Evolutionary conservation across 2,113 vertebrate species (phyloP).

Genomic region (Sardina pilchardus): DNA sequence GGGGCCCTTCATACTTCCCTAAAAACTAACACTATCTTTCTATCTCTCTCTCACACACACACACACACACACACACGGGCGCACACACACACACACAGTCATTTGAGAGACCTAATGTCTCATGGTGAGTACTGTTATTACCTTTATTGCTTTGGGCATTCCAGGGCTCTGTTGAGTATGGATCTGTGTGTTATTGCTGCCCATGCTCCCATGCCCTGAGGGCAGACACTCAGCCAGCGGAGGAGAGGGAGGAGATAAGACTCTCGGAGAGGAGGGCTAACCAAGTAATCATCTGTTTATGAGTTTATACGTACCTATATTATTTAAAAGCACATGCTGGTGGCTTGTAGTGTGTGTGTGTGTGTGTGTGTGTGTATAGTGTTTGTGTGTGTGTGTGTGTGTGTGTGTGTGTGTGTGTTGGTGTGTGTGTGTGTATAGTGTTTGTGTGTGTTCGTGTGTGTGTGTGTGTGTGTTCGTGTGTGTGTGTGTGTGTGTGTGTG

Average conservation of each 20-base stretch:
- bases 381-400: too few relatives aligned
- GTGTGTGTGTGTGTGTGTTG: too few relatives aligned
- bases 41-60: too few relatives aligned
- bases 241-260: background rate
- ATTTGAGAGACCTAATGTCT: background rate
- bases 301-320: background rate
- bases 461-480: background rate
- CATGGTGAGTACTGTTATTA: background rate
- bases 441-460: background rate
- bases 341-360: background rate
- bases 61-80: background rate
- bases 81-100: slow-evolving; percentile 30
- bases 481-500: background rate
- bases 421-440: too few relatives aligned
- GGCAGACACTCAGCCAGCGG: background rate
- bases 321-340: background rate
- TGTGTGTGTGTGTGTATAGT: background rate
- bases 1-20: background rate
- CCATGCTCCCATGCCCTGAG: background rate
- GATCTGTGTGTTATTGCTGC: background rate
- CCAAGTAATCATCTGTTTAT: background rate
- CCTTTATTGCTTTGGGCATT: background rate
- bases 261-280: background rate
- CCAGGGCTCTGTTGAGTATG: background rate
- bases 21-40: too few relatives aligned